Conservation (phyloP, 1,140 invertebrate genomes). For the Apis florea region DNA sequence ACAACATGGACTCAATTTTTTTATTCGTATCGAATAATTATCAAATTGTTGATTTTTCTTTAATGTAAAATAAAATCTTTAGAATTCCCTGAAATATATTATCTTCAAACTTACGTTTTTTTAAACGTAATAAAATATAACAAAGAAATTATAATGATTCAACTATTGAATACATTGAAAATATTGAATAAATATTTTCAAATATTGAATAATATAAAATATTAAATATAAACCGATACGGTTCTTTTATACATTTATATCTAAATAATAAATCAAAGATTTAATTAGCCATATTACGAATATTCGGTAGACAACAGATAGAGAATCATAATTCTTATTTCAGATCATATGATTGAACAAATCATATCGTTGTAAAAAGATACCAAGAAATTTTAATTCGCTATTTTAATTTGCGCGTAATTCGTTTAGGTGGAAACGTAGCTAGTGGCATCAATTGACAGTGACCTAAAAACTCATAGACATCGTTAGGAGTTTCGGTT, state of each 20-base stretch:
- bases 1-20: too few relatives aligned
- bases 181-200: too few relatives aligned
- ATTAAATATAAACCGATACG: too few relatives aligned
- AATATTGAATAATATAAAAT: background rate
- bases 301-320: background rate
- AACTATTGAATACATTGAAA: too few relatives aligned
- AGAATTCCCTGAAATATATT: background rate
- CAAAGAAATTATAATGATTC: background rate
- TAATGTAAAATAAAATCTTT: background rate
- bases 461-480: slow-evolving; percentile 12
- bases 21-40: too few relatives aligned
- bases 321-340: background rate
- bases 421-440: background rate
- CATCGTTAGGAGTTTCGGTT: background rate
- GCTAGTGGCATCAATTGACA: slow-evolving; percentile 11
- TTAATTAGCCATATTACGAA: background rate
- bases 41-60: too few relatives aligned
- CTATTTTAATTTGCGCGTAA: background rate
- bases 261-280: background rate
- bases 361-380: background rate
- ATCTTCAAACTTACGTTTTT: background rate
- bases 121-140: background rate
- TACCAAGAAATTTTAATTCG: background rate
- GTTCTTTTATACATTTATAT: too few relatives aligned
- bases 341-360: background rate